These are phyloP conservation scores for Drosophila nebulosa DNA, from an alignment of 1,140 invertebrate genomes.

Conservation along the genomic window DNA sequence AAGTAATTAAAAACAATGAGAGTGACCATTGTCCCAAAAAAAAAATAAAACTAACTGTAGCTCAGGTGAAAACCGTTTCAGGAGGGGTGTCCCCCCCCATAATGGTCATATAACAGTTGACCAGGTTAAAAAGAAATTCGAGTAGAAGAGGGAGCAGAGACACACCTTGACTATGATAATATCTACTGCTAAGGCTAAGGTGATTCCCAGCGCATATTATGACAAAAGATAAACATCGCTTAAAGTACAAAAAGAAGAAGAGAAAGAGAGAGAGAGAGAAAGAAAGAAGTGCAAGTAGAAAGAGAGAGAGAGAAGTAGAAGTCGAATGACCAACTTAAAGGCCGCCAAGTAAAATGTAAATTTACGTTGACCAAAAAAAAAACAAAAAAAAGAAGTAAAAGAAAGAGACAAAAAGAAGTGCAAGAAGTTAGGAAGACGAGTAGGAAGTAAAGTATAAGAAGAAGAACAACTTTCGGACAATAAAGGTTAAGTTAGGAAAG, in stretches of 20 bases:
- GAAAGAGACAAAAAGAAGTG: conserved; percentile 36
- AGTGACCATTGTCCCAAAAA: conserved; percentile 48
- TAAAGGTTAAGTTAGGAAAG: conserved; percentile 79
- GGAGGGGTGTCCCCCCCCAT: conserved; percentile 19
- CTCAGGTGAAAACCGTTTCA: conserved; percentile 29
- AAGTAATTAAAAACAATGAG: conserved; percentile 50
- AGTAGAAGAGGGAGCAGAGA: too few species aligned
- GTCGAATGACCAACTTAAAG: conserved; percentile 59
- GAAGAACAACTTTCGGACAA: conserved; percentile 79
- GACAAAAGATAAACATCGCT: conserved; percentile 74
- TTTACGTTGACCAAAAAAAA: conserved; percentile 43
- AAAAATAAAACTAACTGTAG: conserved; percentile 18
- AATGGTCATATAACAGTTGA: conserved; percentile 57
- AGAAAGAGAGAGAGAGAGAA: not conserved
- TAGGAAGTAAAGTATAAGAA: conserved; percentile 58
- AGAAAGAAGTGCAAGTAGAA: not conserved
- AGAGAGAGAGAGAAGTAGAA: not conserved
- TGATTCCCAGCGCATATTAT: conserved; percentile 79
- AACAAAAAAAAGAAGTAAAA: conserved; percentile 31
- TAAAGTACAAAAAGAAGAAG: conserved; percentile 31
- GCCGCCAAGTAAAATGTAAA: conserved; percentile 60
- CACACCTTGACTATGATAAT: conserved; percentile 53
- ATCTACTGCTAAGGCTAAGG: conserved; percentile 57
- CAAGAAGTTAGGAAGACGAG: conserved; percentile 26
- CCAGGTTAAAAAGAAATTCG: conserved; percentile 25